A percentile compares a stretch with the other conserved stretches of the same genome.
Conservation (phyloP, 2,113 vertebrate genomes). For the Leptobrachium ailaonicum region DNA sequence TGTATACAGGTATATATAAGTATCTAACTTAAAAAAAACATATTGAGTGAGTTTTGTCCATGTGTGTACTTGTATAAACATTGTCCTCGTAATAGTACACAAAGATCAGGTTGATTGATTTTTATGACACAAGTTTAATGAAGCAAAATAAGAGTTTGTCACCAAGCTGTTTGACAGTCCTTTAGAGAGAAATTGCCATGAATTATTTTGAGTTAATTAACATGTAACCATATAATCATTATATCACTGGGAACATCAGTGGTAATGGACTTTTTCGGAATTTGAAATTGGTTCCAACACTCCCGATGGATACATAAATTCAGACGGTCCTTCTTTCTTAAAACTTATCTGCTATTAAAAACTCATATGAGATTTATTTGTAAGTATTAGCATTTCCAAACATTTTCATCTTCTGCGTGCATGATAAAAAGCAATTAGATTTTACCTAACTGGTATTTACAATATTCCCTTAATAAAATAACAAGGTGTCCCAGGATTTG, state of each 20-base stretch:
- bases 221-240: slow-evolving; percentile 42
- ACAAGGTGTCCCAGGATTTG: background rate
- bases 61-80: slow-evolving; percentile 7
- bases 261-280: slow-evolving; percentile 38
- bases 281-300: slow-evolving; percentile 31
- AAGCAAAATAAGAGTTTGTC: slow-evolving; percentile 41
- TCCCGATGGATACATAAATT: slow-evolving; percentile 41
- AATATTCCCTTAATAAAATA: background rate
- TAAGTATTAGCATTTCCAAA: slow-evolving; percentile 31
- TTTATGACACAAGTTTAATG: slow-evolving; percentile 39
- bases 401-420: slow-evolving; percentile 22
- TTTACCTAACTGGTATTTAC: slow-evolving; percentile 13
- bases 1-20: background rate
- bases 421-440: slow-evolving; percentile 23
- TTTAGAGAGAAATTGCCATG: slow-evolving; percentile 34
- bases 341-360: slow-evolving; percentile 30
- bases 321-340: slow-evolving; percentile 29
- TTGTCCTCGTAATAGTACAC: background rate
- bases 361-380: slow-evolving; percentile 21
- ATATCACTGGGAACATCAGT: slow-evolving; percentile 32
- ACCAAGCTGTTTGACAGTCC: slow-evolving; percentile 41
- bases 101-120: slow-evolving; percentile 38
- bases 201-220: slow-evolving; percentile 40
- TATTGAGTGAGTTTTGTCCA: background rate
- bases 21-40: slow-evolving; percentile 12